Evolutionary conservation across 2,888 invertebrate genomes (phyloP), one percentile per base, ranked within the genome.

Genomic region (Sturmia bella): DNA sequence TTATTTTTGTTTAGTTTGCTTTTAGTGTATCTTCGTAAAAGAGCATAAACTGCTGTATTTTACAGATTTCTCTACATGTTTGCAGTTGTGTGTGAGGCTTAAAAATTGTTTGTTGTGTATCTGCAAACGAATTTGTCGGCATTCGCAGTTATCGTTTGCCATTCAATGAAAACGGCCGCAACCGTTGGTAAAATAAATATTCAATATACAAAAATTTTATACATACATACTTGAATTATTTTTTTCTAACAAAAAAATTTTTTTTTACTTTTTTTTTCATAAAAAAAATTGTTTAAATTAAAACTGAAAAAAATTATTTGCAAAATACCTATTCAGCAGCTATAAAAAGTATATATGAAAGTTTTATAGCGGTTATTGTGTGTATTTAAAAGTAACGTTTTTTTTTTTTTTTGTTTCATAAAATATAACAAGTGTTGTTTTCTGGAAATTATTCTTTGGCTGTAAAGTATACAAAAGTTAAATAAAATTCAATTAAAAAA

Each of bases 141-240:
- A 76, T 85, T 85, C 84, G 84, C 85, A 85, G 85, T 85, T 85
- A 85, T 84, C 85, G 84, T 84, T 84, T 82, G 84, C 78, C 83
- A 83, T 83, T 84, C 85, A 84, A 73, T 77, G 84, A 77, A 84
- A 83, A 81, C 85, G 85, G 85, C 83, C 66, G 69, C 74, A 72
- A 61, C 80, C 52, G 73, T 75, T 76, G 41, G 61, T 0, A 45
- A 52, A 45, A 2, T 17, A 17, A 21, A 48, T 41, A 19, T 64
- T 41, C 7, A 37, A 37, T 27, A 32, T 1, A 69, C 6, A 9
- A 7, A 9, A 32, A 32, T 9, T 9, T 9, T 7, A 32, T 32
- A 27, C 48, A 32, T 9, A 32, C 9, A 32, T 32, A 27, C 48
- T 63, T 56, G 13, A 50, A 43, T 45, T 59, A 56, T 57, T 56